Conservation (phyloP, 2,113 vertebrate genomes). For the Centropus unirufus region DNA sequence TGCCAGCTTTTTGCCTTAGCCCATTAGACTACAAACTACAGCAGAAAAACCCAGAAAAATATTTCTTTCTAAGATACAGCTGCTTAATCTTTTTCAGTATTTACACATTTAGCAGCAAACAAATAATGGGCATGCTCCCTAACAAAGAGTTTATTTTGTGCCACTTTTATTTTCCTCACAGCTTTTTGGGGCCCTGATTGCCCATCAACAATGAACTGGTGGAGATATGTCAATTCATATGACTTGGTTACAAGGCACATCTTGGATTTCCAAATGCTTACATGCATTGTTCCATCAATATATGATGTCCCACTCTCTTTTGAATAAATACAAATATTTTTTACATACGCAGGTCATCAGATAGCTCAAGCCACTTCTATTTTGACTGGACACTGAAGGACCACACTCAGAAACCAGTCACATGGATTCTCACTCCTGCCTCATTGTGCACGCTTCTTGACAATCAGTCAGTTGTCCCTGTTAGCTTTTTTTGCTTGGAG, state of each 20-base stretch:
- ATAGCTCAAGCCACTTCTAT: constrained; percentile 37
- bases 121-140: constrained; percentile 7
- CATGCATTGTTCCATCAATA: constrained; percentile 31
- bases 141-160: constrained; percentile 20
- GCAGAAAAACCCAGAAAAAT: neutral
- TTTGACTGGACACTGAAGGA: constrained; percentile 55
- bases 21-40: constrained; percentile 7
- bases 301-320: constrained; percentile 31
- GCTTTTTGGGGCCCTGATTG: constrained; percentile 10
- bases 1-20: constrained; percentile 27
- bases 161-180: constrained; percentile 20
- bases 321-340: constrained; percentile 64
- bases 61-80: neutral
- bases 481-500: constrained; percentile 25
- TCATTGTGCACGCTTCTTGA: neutral
- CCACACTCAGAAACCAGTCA: constrained; percentile 47
- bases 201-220: constrained; percentile 6
- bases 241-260: constrained; percentile 58
- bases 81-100: constrained; percentile 21
- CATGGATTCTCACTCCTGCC: constrained; percentile 51
- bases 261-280: constrained; percentile 43
- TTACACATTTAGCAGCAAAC: constrained; percentile 10
- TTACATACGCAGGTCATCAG: constrained; percentile 50
- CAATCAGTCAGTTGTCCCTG: constrained; percentile 58
- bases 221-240: constrained; percentile 33